Evolutionary conservation across 2,888 invertebrate species (phyloP), one percentile per base, ranked within the genome.

Genomic region (Drosophila suboccidentalis): DNA sequence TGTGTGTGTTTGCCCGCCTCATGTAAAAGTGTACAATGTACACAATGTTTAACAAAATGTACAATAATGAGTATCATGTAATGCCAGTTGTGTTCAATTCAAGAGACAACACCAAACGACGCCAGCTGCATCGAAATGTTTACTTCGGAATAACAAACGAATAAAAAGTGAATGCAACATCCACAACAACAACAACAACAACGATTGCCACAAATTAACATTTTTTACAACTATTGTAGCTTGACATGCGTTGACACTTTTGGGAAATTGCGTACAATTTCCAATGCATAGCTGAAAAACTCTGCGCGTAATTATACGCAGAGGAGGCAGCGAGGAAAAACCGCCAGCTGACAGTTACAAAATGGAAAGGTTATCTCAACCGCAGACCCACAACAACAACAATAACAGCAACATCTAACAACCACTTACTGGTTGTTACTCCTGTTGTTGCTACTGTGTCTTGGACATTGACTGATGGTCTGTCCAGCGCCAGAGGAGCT

Each of bases 51-150:
- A 61, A 68, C 68, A 69, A 79, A 78, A 70, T 78, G 68, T 71
- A 55, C 87, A 73, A 78, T 85, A 84, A 84, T 84, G 82, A 80
- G 71, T 73, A 71, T 80, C 85, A 82, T 87, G 85, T 84, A 84
- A 87, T 78, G 78, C 72, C 71, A 81, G 76, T 69, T 64, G 78
- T 64, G 65, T 75, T 44, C 71, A 59, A 63, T 71, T 15, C 63
- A 50, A 63, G 44, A 43, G 49, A 50, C n/a, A 62, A n/a, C 19
- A 41, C 58, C 38, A 65, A 68, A 46, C 34, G 59, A 36, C 53
- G 71, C 54, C 84, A 74, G 79, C 70, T 78, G 71, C 67, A 66
- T 4, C 50, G 17, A 53, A 47, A 47, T 51, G 63, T 57, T 62
- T 50, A 29, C 29, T 5, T 26, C 8, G 15, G 15, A 34, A 36